Base-by-base conservation (phyloP, 2,797 vertebrate species). In the Hylomyscus alleni region DNA sequence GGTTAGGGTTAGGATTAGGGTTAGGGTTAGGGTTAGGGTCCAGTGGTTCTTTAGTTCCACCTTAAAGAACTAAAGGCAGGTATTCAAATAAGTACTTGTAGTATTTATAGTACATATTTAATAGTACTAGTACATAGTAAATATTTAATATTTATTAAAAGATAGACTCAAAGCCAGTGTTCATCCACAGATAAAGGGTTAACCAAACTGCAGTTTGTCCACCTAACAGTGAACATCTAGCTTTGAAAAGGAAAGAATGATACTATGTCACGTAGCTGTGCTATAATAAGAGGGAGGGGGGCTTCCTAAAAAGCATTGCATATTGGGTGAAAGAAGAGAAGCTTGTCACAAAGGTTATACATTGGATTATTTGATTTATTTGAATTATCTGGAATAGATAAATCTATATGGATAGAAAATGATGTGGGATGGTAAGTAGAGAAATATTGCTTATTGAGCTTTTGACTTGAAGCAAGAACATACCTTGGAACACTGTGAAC, bases 401-500 rank as follows among this genome's bases (percentile, higher is more conserved):
- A 60, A 76, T 89, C 22, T 29, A 17, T 37, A 9, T 37, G 67
- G 65, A 15, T 22, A 91, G 37, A 20, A 56, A 20, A 69, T 56
- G 62, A 60, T 44, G 29, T 44, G 44, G 29, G 31, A 72, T 37
- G 10, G 0, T 73, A 82, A 40, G 62, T 24, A 26, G 88, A 69
- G 1, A 17, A 44, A n/a, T 91, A 47, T 9, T 69, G 14, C 50
- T 81, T 87, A 50, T 40, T 37, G 73, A 24, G 24, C 47, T 24
- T 89, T 96, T 81, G 37, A 94, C 90, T 83, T 86, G n/a, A 89
- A 75, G 17, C 75, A 31, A 81, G 44, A 83, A 52, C 77, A 40
- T 50, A 52, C 50, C 14, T 90, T 40, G 40, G 75, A 75, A 58
- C 31, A 58, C 6, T 50, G 29, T 37, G 47, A 89, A 84, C 31